Evolutionary conservation across 2,797 vertebrate genomes (phyloP).

Genomic region (Buceros bicornis): DNA sequence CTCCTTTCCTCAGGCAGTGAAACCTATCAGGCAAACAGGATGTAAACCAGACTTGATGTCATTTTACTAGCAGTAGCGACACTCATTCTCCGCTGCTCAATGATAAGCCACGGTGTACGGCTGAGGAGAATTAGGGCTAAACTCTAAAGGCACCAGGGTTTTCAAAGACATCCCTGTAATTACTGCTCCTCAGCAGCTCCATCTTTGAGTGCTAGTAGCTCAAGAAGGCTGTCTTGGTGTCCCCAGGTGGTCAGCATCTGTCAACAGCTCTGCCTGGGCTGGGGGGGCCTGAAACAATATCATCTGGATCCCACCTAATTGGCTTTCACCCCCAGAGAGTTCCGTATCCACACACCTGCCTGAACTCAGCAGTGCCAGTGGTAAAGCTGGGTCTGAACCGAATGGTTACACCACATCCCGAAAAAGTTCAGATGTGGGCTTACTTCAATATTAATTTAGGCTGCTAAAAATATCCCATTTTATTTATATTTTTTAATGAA

Average conservation of each 20-base stretch:
- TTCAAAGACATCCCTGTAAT: neutral
- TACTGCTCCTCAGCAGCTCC: neutral
- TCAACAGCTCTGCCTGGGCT: neutral
- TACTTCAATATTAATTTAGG: neutral
- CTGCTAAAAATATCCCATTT: neutral
- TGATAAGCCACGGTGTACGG: accelerated
- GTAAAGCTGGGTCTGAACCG: neutral
- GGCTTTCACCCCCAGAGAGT: neutral
- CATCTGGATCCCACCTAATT: neutral
- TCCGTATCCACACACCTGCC: neutral
- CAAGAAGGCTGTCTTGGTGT: neutral
- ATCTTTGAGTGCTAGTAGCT: neutral
- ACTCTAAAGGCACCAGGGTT: neutral
- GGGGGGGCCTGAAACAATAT: accelerated
- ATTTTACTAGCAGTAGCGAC: neutral
- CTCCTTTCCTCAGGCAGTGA: neutral
- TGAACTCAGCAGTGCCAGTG: neutral
- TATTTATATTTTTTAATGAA: constrained; percentile 35
- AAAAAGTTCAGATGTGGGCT: neutral
- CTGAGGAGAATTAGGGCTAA: neutral
- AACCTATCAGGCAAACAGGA: neutral
- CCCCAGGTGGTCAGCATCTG: neutral
- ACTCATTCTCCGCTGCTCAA: neutral
- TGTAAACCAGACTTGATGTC: neutral
- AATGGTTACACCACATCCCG: neutral